Percentiles rank a stretch among this genome's conserved stretches.
phyloP scores from a whole-genome alignment of 2,113 vertebrate species.

The Trichechus manatus region DNA sequence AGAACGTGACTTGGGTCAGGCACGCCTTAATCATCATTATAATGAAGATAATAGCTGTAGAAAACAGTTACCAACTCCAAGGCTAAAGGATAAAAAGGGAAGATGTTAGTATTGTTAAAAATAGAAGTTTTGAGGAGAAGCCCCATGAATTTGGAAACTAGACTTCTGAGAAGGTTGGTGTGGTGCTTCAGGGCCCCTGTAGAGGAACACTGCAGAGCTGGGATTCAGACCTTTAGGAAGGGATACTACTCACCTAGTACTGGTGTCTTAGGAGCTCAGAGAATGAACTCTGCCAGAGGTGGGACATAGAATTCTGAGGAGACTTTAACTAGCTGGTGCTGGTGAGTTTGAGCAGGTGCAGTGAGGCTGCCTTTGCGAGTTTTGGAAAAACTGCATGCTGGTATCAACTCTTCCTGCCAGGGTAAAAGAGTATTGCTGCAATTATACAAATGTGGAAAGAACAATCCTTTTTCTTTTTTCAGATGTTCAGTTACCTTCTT shows the following conservation, averaged over 20 bases:
- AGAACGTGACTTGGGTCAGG: neutral
- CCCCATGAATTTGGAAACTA: neutral
- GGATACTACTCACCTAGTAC: neutral
- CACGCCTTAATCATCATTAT: neutral
- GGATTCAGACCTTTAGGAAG: neutral
- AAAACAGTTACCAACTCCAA: neutral
- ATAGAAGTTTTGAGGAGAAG: neutral
- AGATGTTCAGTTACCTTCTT: neutral
- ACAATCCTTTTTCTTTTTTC: neutral
- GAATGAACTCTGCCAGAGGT: accelerated
- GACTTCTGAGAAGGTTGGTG: neutral
- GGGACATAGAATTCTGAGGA: neutral
- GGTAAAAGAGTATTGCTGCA: neutral
- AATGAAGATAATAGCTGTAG: neutral
- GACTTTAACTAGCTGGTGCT: neutral
- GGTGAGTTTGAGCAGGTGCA: neutral
- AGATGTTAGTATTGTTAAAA: neutral
- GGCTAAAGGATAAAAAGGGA: neutral
- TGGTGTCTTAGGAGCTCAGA: neutral
- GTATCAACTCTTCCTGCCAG: neutral
- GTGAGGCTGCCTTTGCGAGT: neutral
- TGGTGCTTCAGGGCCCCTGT: neutral
- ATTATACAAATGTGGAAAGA: neutral
- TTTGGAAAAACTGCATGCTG: neutral
- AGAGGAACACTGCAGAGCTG: neutral